Percentiles rank a stretch among this genome's conserved stretches.
These are phyloP conservation scores for Phalacrocorax aristotelis DNA, from an alignment of 2,113 vertebrate genomes.

Conservation along the genomic window DNA sequence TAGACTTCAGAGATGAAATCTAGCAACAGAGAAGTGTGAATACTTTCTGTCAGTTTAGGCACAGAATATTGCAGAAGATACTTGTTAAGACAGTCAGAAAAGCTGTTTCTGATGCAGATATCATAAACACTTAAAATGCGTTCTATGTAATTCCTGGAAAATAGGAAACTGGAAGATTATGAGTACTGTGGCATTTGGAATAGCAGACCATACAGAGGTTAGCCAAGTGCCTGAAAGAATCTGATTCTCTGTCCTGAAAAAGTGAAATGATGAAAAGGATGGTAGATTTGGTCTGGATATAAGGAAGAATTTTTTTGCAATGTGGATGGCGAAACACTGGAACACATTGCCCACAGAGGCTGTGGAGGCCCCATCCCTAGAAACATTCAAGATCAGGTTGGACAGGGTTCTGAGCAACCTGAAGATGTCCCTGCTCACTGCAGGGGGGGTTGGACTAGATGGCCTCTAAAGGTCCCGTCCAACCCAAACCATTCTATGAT, in stretches of 20 bases:
- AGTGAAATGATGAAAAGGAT: neutral
- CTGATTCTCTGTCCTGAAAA: neutral
- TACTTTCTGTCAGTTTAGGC: neutral
- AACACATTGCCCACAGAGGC: too few species aligned
- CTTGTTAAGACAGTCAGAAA: neutral
- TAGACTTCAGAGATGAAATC: neutral
- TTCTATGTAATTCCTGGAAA: neutral
- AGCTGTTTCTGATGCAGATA: neutral
- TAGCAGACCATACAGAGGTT: neutral
- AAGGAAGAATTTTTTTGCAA: too few species aligned
- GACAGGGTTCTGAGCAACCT: too few species aligned
- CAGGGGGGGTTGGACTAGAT: too few species aligned
- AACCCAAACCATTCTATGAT: too few species aligned
- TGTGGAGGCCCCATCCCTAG: too few species aligned
- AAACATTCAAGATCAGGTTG: too few species aligned
- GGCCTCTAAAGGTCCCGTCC: too few species aligned
- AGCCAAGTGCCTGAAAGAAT: neutral
- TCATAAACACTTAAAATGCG: neutral
- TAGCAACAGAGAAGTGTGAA: neutral
- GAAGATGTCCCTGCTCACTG: too few species aligned
- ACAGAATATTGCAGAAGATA: neutral
- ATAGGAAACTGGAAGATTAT: neutral
- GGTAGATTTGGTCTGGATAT: too few species aligned
- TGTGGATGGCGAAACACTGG: too few species aligned
- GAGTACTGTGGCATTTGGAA: neutral